Percentiles rank a stretch among this genome's conserved stretches.
phyloP scores from a whole-genome alignment of 1,140 invertebrate species.

The Parasteatoda tepidariorum region DNA sequence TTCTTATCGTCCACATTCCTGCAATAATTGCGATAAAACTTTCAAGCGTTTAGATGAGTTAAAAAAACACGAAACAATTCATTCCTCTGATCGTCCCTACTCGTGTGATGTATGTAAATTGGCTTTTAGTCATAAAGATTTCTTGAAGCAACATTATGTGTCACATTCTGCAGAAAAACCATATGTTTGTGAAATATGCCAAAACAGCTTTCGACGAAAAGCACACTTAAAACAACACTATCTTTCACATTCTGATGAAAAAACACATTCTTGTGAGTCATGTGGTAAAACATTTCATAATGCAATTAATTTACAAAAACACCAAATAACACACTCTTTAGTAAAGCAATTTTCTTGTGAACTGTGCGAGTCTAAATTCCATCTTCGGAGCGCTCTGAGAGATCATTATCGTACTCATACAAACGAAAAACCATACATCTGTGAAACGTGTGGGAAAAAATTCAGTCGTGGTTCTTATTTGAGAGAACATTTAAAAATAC shows the following conservation, averaged over 20 bases:
- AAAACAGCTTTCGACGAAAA: neutral
- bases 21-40: no score
- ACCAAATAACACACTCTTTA: neutral
- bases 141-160: slow-evolving; percentile 5
- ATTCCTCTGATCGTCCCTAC: slow-evolving; percentile 60
- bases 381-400: neutral
- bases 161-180: slow-evolving; percentile 63
- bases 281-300: neutral
- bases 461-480: neutral
- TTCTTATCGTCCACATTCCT: no score
- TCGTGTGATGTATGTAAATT: slow-evolving; percentile 70
- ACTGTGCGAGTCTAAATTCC: neutral
- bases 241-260: neutral
- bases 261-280: neutral
- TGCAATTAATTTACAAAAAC: neutral
- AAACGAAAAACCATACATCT: neutral
- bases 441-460: neutral
- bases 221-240: neutral
- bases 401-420: neutral
- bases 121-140: slow-evolving; percentile 65
- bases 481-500: neutral
- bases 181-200: slow-evolving; percentile 9
- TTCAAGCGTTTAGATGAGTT: no score
- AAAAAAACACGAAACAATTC: slow-evolving; percentile 7
- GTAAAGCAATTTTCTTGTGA: neutral